Conservation (phyloP, 1,140 invertebrate species). For the Asobara japonica region DNA sequence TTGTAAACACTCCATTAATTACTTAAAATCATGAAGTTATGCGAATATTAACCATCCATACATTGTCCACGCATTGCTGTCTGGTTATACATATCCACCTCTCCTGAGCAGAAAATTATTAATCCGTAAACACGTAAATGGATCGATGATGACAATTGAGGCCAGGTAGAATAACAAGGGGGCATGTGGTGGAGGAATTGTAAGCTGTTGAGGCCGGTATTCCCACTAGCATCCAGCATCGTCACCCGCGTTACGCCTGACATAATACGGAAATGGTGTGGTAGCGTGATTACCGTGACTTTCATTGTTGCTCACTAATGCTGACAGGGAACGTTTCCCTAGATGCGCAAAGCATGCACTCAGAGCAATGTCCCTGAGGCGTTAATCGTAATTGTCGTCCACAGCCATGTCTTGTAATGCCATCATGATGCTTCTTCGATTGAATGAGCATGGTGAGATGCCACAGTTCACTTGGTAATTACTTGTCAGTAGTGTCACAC, state of each 20-base stretch:
- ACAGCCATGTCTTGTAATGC: conserved; percentile 18
- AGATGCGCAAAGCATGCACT: conserved; percentile 22
- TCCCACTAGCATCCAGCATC: conserved; percentile 14
- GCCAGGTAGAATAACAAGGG: neutral
- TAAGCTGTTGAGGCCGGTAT: neutral
- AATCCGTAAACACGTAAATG: conserved; percentile 26
- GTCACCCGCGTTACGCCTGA: conserved; percentile 27
- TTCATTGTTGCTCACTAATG: conserved; percentile 39
- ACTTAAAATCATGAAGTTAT: too few species aligned
- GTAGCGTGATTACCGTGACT: conserved; percentile 36
- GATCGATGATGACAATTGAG: conserved; percentile 36
- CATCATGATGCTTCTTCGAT: neutral
- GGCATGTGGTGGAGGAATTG: neutral
- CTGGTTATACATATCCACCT: neutral
- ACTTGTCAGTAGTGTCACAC: neutral
- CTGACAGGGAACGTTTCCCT: conserved; percentile 25
- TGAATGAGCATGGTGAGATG: neutral
- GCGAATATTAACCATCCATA: neutral
- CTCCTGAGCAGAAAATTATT: conserved; percentile 23
- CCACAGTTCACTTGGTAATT: neutral
- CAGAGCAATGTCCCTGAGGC: conserved; percentile 26
- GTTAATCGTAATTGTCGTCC: conserved; percentile 27
- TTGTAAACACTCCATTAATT: too few species aligned
- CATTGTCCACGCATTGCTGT: neutral
- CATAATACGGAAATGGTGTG: conserved; percentile 36